These are phyloP conservation scores for Camarhynchus parvulus DNA, from an alignment of 2,113 vertebrate genomes.

Conservation along the genomic window DNA sequence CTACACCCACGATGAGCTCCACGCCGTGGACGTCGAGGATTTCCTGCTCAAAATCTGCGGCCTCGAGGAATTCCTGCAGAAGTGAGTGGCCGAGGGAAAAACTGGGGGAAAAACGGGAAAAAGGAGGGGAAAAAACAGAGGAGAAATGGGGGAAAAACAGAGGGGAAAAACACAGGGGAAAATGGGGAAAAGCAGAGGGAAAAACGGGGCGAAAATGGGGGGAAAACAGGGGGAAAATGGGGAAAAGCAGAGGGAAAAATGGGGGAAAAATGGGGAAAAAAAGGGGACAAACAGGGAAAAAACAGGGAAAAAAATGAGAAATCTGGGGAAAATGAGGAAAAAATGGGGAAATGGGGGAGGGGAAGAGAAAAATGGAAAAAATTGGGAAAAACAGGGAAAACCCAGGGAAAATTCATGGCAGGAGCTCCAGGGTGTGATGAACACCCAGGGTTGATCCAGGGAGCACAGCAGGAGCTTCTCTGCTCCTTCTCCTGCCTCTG, in stretches of 20 bases:
- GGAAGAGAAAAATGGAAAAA: neutral
- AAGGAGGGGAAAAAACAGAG: no score
- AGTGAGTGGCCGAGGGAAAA: slow-evolving; percentile 74
- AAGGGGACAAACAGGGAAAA: no score
- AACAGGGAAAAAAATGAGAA: neutral
- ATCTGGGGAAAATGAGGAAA: neutral
- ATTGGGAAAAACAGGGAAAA: neutral
- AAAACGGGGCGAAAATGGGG: no score
- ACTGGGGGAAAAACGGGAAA: no score
- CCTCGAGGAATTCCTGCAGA: slow-evolving; percentile 89
- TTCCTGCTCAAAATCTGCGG: slow-evolving; percentile 83
- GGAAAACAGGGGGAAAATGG: neutral
- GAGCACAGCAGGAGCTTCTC: neutral
- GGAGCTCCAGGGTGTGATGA: neutral
- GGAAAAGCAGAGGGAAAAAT: neutral
- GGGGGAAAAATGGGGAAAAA: no score
- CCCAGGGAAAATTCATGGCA: neutral
- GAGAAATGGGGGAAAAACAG: no score
- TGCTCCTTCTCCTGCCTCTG: neutral
- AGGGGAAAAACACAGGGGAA: no score
- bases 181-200: neutral
- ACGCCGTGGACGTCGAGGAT: slow-evolving; percentile 78
- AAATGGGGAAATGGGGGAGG: neutral
- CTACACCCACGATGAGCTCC: slow-evolving; percentile 89
- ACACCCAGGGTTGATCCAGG: fast-evolving